Base-by-base conservation (phyloP, 2,113 vertebrate species). In the Vidua macroura region DNA sequence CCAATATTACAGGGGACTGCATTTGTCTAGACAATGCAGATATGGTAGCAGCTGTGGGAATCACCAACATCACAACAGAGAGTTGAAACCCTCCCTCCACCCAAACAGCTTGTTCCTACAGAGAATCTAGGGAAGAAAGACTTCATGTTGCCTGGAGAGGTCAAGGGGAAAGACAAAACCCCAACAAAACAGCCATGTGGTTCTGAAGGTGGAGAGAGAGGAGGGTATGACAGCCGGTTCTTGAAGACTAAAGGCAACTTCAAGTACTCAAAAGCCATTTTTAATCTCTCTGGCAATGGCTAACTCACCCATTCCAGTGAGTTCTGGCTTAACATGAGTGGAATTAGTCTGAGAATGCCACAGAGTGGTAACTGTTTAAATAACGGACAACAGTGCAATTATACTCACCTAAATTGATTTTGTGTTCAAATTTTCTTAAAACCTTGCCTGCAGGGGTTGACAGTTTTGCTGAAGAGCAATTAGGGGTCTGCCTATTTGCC, bases 331-430 rank as follows among this genome's bases (percentile, higher is more conserved):
- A 70, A 69, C 19, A 14, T 10, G 64, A 55, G 35, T 6, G 10
- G 21, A 85, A 63, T 59, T 62, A 63, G 55, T 52, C 43, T 19
- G 13, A 77, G 30, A 86, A 91, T 3, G 13, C 8, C 33, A 74
- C 6, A 15, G 35, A 56, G 10, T 3, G 11, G 14, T 28, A 74
- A 41, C 21, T 56, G 20, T 17, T 86, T 48, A 49, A 63, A 37
- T 39, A 72, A 52, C 12, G 23, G 24, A 84, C 0, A 2, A 75
- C 13, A 67, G 43, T 3, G 13, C 30, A 68, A 79, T 55, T 39
- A 80, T 86, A 98, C 98, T 98, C 91, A 98, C 98, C 98, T 93
- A 98, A 96, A 97, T 98, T 98, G 86, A 98, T 98, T 97, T 98
- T 98, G 91, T 98, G 96, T 72, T 98, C 98, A 97, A 98, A 98